phyloP scores from a whole-genome alignment of 2,113 vertebrate genomes.

The Empidonax traillii region DNA sequence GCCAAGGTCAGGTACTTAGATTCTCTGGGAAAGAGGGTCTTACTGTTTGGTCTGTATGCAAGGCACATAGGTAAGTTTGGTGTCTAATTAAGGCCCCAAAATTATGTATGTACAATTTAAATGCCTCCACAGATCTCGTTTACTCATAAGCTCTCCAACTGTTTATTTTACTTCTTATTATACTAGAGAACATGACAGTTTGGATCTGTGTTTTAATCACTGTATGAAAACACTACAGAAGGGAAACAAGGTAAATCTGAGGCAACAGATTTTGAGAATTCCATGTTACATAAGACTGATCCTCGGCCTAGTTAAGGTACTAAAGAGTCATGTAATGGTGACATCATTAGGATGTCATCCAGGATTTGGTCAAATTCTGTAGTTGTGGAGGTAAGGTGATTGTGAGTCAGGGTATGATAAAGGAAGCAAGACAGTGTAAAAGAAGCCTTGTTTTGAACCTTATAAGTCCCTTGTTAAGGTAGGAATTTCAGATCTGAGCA shows the following conservation, averaged over 20 bases:
- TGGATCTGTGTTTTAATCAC: not conserved
- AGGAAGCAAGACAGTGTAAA: not conserved
- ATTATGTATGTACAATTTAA: not conserved
- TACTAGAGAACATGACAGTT: not conserved
- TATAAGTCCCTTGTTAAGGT: not conserved
- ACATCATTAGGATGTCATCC: not conserved
- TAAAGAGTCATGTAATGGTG: not conserved
- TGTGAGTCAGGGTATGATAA: not conserved
- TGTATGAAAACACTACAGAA: not conserved
- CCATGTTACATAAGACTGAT: rapidly evolving
- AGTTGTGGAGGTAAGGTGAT: not conserved
- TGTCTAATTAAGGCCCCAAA: not conserved
- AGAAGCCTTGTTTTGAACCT: not conserved
- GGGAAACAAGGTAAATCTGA: not conserved
- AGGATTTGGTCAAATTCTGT: not conserved
- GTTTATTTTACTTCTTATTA: not conserved
- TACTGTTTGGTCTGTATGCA: not conserved
- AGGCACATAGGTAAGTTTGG: not conserved
- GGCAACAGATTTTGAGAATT: not conserved
- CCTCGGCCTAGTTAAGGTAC: not conserved
- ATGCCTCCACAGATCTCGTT: not conserved
- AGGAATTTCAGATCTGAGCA: not conserved
- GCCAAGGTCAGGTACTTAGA: not conserved
- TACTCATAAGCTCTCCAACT: not conserved
- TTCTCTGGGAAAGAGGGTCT: rapidly evolving